Percentiles rank a stretch among this genome's conserved stretches.
Conservation (phyloP, 2,113 vertebrate species). For the Poecile atricapillus region DNA sequence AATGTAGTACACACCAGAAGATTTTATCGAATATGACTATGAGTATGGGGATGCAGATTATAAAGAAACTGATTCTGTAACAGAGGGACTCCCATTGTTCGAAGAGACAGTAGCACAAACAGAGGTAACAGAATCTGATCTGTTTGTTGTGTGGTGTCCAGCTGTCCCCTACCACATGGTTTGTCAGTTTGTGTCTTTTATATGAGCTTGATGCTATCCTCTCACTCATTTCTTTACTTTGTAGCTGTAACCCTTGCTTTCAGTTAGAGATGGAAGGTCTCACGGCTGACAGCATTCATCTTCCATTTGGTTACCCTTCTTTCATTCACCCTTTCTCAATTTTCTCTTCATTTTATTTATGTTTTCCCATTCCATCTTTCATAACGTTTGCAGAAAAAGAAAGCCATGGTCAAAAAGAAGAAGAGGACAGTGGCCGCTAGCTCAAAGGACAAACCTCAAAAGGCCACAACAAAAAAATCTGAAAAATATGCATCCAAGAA, state of each 20-base stretch:
- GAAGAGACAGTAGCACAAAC: slow-evolving; percentile 84
- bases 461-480: slow-evolving; percentile 85
- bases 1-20: slow-evolving; percentile 88
- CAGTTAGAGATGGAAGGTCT: slow-evolving; percentile 37
- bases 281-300: not conserved
- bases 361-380: slow-evolving; percentile 80
- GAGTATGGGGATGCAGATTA: slow-evolving; percentile 90
- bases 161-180: slow-evolving; percentile 59
- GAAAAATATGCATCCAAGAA: slow-evolving; percentile 87
- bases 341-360: slow-evolving; percentile 72
- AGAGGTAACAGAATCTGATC: slow-evolving; percentile 83
- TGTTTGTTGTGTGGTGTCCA: slow-evolving; percentile 71
- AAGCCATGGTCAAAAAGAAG: slow-evolving; percentile 92
- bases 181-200: slow-evolving; percentile 47
- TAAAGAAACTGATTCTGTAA: slow-evolving; percentile 81
- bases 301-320: slow-evolving; percentile 47
- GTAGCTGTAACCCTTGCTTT: slow-evolving; percentile 22
- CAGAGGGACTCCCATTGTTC: slow-evolving; percentile 77
- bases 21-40: slow-evolving; percentile 92
- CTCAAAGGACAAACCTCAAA: slow-evolving; percentile 86
- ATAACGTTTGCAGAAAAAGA: slow-evolving; percentile 88
- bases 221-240: not conserved
- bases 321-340: slow-evolving; percentile 47
- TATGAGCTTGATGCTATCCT: not conserved
- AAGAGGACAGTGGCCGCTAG: slow-evolving; percentile 86